Percentiles rank a stretch among this genome's conserved stretches.
Evolutionary conservation across 2,797 vertebrate genomes (phyloP).

Genomic region (Taenioides sp.): DNA sequence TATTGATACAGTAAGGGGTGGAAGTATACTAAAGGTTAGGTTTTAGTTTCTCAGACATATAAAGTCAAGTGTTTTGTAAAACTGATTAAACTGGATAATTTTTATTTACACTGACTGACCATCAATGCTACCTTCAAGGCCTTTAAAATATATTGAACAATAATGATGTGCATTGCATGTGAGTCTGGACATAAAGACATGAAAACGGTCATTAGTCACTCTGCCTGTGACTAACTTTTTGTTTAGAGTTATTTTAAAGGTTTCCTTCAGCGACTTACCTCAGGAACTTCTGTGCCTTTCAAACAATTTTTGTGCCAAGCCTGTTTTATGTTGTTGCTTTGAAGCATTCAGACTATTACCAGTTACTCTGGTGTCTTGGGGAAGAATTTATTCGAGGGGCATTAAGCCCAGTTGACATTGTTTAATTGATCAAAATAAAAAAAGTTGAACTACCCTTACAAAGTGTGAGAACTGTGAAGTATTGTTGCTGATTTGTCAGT

Average conservation of each 20-base stretch:
- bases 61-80: background rate
- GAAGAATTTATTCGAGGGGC: background rate
- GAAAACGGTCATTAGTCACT: background rate
- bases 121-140: no score
- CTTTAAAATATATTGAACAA: no score
- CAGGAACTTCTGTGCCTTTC: constrained; percentile 76
- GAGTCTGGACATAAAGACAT: background rate
- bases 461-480: background rate
- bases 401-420: background rate
- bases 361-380: constrained; percentile 16
- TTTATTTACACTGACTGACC: no score
- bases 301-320: constrained; percentile 23
- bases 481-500: background rate
- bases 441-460: background rate
- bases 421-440: background rate
- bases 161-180: background rate
- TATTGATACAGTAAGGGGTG: no score
- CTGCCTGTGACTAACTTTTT: background rate
- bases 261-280: constrained; percentile 59
- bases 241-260: background rate
- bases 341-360: constrained; percentile 14
- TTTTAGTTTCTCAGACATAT: constrained; percentile 3
- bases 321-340: constrained; percentile 31
- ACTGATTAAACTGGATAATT: background rate
- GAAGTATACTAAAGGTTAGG: background rate